These are phyloP conservation scores for Lapara coniferarum DNA, from an alignment of 2,888 invertebrate species.

Conservation along the genomic window DNA sequence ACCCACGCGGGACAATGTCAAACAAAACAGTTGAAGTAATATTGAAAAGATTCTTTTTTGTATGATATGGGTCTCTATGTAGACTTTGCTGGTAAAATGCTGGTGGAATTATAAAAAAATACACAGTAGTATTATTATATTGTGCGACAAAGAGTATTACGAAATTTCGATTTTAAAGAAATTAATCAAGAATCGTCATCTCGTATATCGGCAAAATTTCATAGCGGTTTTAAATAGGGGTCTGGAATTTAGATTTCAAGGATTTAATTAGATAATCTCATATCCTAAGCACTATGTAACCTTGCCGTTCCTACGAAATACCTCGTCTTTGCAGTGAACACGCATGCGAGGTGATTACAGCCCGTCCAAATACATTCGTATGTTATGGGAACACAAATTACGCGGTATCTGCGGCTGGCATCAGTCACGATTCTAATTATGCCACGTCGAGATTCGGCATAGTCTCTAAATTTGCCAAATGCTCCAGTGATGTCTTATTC, in stretches of 20 bases:
- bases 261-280: too few species aligned
- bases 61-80: too few species aligned
- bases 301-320: constrained; percentile 42
- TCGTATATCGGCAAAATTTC: too few species aligned
- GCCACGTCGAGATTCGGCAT: constrained; percentile 1
- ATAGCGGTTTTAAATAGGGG: too few species aligned
- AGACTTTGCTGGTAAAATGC: too few species aligned
- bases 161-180: too few species aligned
- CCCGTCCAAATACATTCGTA: constrained; percentile 40
- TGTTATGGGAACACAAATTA: constrained; percentile 62
- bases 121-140: too few species aligned
- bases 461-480: not conserved
- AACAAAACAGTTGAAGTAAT: not conserved
- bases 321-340: constrained; percentile 11
- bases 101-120: too few species aligned
- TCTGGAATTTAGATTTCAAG: too few species aligned
- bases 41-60: too few species aligned
- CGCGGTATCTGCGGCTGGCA: constrained; percentile 53
- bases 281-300: constrained; percentile 33
- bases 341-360: constrained; percentile 29
- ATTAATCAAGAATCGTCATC: too few species aligned
- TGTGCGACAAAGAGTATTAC: too few species aligned
- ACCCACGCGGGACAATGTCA: not conserved
- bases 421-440: constrained; percentile 59
- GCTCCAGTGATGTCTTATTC: not conserved